Conservation (phyloP, 2,888 invertebrate species). For the Rhyacophila evoluta region DNA sequence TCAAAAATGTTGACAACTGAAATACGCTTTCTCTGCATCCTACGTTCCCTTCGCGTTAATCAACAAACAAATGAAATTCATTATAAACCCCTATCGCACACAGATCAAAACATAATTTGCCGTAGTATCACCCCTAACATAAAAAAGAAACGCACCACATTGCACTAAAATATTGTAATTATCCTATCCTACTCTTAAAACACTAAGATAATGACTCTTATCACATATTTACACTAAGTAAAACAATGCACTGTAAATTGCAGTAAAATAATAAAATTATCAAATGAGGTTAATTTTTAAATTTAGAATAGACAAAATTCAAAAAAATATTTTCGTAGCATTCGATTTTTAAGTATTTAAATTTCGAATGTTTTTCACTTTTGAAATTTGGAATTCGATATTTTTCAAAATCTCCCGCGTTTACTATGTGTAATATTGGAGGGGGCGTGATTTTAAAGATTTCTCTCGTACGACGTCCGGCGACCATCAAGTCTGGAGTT, state of each 20-base stretch:
- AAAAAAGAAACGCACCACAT: background rate
- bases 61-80: background rate
- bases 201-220: background rate
- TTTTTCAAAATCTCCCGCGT: conserved; percentile 5
- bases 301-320: too few relatives aligned
- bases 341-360: background rate
- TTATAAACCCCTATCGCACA: background rate
- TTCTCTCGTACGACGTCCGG: background rate
- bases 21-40: background rate
- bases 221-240: background rate
- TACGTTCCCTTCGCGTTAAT: background rate
- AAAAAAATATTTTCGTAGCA: too few relatives aligned
- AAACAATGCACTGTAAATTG: background rate
- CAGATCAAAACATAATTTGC: conserved; percentile 1
- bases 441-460: conserved; percentile 14
- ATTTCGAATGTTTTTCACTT: background rate
- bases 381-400: background rate
- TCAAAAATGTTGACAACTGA: background rate
- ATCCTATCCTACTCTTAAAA: background rate
- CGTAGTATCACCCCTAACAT: background rate
- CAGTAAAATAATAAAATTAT: too few relatives aligned
- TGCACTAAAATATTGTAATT: background rate
- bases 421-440: background rate
- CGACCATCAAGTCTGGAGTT: conserved; percentile 14
- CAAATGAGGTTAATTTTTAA: too few relatives aligned